Evolutionary conservation across 37 sponge, comb jelly and placozoan genomes (phyloP).

Genomic region (Hexactinellida sp.): DNA sequence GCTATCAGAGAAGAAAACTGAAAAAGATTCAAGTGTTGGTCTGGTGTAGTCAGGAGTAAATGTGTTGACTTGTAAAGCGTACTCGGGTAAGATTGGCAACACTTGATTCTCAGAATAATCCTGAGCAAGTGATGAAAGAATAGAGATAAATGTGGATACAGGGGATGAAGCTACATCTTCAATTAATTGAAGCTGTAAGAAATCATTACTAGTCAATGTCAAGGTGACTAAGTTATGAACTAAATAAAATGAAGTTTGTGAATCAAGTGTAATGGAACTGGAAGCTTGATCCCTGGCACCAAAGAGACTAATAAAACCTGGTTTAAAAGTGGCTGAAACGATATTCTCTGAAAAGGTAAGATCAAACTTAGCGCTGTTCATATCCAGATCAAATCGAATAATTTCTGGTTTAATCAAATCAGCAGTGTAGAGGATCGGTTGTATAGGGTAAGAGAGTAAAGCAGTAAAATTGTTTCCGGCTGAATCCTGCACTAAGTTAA

Average conservation of each 20-base stretch:
- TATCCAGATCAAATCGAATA: constrained; percentile 52
- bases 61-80: constrained; percentile 23
- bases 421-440: constrained; percentile 21
- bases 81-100: constrained; percentile 10
- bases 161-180: constrained; percentile 26
- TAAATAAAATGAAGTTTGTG: constrained; percentile 13
- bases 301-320: constrained; percentile 31
- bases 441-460: constrained; percentile 23
- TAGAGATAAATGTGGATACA: constrained; percentile 46
- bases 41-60: constrained; percentile 41
- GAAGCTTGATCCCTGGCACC: constrained; percentile 13
- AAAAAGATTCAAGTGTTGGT: constrained; percentile 45
- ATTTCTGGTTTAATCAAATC: constrained; percentile 45
- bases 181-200: constrained; percentile 40
- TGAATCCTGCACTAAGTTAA: constrained; percentile 34
- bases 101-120: constrained; percentile 52
- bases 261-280: constrained; percentile 17
- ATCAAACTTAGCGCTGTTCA: constrained; percentile 53
- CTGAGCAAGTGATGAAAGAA: constrained; percentile 31
- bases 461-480: constrained; percentile 24
- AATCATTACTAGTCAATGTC: constrained; percentile 34
- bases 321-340: constrained; percentile 44
- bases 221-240: constrained; percentile 4
- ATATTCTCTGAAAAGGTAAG: constrained; percentile 82
- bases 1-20: constrained; percentile 35